Evolutionary conservation across 1,140 invertebrate species (phyloP).

Genomic region (Adoxophyes honmai): DNA sequence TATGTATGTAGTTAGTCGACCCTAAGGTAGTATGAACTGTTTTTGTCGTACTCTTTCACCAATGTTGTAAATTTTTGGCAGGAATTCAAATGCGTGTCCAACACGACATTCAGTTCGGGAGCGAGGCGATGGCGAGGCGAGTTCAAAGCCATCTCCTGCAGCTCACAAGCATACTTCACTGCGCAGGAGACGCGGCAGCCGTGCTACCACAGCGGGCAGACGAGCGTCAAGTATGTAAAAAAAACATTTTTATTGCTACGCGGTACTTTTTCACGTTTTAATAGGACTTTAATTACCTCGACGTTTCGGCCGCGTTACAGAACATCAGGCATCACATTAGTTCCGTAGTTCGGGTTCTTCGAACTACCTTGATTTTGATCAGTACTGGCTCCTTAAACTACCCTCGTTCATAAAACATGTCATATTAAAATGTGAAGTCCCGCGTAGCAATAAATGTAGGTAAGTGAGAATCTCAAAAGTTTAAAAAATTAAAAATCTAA

Average conservation of each 20-base stretch:
- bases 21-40: neutral
- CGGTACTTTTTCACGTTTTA: too few relatives aligned
- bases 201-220: slow-evolving; percentile 26
- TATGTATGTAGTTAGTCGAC: neutral
- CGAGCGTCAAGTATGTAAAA: slow-evolving; percentile 34
- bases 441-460: too few relatives aligned
- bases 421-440: too few relatives aligned
- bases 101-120: slow-evolving; percentile 29
- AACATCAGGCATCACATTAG: too few relatives aligned
- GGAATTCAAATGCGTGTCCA: slow-evolving; percentile 44
- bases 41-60: neutral
- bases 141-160: slow-evolving; percentile 45
- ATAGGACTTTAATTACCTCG: too few relatives aligned
- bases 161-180: slow-evolving; percentile 31
- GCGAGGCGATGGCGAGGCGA: slow-evolving; percentile 31
- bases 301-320: too few relatives aligned
- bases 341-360: too few relatives aligned
- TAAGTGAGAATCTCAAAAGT: too few relatives aligned
- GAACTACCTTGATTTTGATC: too few relatives aligned
- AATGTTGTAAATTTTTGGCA: slow-evolving; percentile 18
- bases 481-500: too few relatives aligned
- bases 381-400: too few relatives aligned
- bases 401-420: too few relatives aligned
- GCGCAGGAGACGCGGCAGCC: slow-evolving; percentile 22
- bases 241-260: neutral